Evolutionary conservation across 53 echinoderm and acorn worm species (phyloP), one percentile per base, ranked within the genome.

Genomic region (Echinometra lucunter): DNA sequence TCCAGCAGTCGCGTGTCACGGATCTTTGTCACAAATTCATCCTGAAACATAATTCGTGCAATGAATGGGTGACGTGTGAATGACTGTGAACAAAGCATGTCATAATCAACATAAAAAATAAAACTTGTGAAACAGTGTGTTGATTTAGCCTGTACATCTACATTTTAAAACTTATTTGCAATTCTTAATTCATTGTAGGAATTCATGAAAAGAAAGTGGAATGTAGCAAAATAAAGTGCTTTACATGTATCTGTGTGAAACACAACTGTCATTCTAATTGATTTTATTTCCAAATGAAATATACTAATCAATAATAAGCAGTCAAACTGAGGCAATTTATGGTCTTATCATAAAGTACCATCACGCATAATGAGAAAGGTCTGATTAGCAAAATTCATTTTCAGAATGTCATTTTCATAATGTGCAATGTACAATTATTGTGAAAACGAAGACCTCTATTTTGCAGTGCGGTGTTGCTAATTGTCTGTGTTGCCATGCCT

Each of bases 11-110:
- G 63, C 16, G 94, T 83, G 27, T 94, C 60, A 1, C 94, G 82
- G 45, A 94, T 94, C 85, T 83, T 94, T 2, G 63, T 83, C n/a
- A 94, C 85, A 94, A 94, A 94, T 9, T 94, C 94, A 63, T 94
- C 94, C 94, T 94, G 94, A 12, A 83, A 63, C 19, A 45, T 25
- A 57, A 85, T 47, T 45, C 47, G 85, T 85, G 85, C 85, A 85
- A 85, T 45, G 58, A 58, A 37, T 89, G 90, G 40, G 19, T 88
- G 88, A 88, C 23, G 90, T 63, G 90, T 90, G 90, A 58, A 60
- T 60, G 23, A 85, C 21, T 63, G 85, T 85, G 85, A 53, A 9
- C 4, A 37, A 90, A 63, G 90, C 90, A 90, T 30, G 28, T 42
- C 81, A 42, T 81, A 8, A 81, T 81, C 72, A 72, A 72, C 30